These are phyloP conservation scores for Neoniphon sammara DNA, from an alignment of 2,797 vertebrate species.

Conservation along the genomic window DNA sequence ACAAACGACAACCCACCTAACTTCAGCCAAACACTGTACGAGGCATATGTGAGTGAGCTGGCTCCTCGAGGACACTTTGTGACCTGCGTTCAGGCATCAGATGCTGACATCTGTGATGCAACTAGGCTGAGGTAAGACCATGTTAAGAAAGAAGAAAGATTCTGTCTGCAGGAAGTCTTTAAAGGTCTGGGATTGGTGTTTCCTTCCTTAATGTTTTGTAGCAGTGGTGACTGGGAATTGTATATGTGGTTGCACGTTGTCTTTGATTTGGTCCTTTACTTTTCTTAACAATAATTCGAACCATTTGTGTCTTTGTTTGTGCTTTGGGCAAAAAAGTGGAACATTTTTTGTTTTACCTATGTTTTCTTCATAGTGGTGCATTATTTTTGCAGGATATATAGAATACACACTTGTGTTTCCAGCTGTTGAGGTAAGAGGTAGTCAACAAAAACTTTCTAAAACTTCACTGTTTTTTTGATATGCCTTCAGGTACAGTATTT, in stretches of 20 bases:
- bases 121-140: slow-evolving; percentile 81
- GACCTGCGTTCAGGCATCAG: slow-evolving; percentile 91
- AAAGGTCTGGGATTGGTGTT: slow-evolving; percentile 2
- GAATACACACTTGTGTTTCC: slow-evolving; percentile 12
- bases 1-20: slow-evolving; percentile 94
- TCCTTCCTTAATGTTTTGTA: slow-evolving; percentile 14
- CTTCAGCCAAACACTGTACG: slow-evolving; percentile 90
- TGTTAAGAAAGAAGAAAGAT: not conserved
- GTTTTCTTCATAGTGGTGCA: slow-evolving; percentile 4
- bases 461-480: not conserved
- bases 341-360: slow-evolving; percentile 1
- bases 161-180: not conserved
- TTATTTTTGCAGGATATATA: not conserved
- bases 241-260: not conserved
- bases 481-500: slow-evolving; percentile 87
- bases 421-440: not conserved
- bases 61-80: slow-evolving; percentile 93
- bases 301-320: not conserved
- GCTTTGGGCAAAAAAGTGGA: not conserved
- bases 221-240: not conserved
- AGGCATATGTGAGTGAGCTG: slow-evolving; percentile 91
- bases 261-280: not conserved
- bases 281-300: not conserved
- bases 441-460: not conserved
- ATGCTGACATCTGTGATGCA: slow-evolving; percentile 89